Evolutionary conservation across 2,797 vertebrate genomes (phyloP), one percentile per base, ranked within the genome.

Genomic region (Syndactyla subalaris): DNA sequence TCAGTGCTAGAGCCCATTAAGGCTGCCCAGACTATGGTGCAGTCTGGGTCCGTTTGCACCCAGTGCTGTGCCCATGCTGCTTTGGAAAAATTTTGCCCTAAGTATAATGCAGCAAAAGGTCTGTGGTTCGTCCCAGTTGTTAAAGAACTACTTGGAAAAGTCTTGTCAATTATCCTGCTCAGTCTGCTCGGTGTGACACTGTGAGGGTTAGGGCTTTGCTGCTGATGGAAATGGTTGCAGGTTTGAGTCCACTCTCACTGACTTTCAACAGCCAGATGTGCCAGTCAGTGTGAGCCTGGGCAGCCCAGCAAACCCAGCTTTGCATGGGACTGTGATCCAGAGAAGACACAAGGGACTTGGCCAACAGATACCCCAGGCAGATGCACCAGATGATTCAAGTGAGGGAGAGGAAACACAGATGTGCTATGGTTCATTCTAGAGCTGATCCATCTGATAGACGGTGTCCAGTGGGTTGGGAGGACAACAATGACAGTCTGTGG

Each of bases 1-100:
- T 41, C 26, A 3, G 51, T 54, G 61, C 34, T 8, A 32, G 32
- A 38, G 48, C 27, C 41, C 57, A 0, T 4, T 7, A n/a, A 54
- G 22, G 29, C 22, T 82, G 19, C 26, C 6, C 46, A 45, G 29
- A 19, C 45, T 7, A 10, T 59, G 32, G 6, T 55, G 21, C 61
- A 32, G 27, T 11, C 24, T 9, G 6, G 34, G 16, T 2, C 2
- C 1, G 0, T 59, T 62, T 1, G 0, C 41, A 34, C 6, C 12
- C 26, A 20, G 29, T 12, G 26, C 65, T 3, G 0, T 76, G 34
- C 38, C 43, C 29, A 0, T 22, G n/a, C 23, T 65, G 23, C 48
- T 24, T 48, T 61, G 4, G 39, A 29, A 72, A 75, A 43, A 11
- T 34, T 18, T 34, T 55, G 15, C 59, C 7, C 0, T 24, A 10